Percentiles rank a stretch among this genome's conserved stretches.
phyloP scores from a whole-genome alignment of 2,113 vertebrate species.

The Girardinichthys multiradiatus region DNA sequence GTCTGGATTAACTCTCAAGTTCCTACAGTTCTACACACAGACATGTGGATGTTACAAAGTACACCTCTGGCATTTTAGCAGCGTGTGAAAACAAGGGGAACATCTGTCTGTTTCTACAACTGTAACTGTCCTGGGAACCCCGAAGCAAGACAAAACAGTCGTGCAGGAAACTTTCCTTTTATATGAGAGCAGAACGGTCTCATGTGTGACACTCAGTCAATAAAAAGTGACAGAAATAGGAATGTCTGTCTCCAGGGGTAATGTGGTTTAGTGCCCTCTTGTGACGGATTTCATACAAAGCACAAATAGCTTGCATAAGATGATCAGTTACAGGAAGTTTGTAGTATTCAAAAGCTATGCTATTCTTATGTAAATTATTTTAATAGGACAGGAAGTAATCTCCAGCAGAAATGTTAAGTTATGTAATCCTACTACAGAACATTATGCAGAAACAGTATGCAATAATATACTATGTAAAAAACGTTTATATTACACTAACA shows the following conservation, averaged over 20 bases:
- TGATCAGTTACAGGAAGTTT: not conserved
- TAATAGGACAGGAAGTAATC: not conserved
- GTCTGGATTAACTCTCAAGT: slow-evolving; percentile 1
- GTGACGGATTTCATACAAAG: slow-evolving; percentile 41
- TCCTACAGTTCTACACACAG: not conserved
- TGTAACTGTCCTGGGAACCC: slow-evolving; percentile 26
- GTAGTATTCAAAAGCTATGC: not conserved
- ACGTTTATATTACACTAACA: not conserved
- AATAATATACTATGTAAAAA: not conserved
- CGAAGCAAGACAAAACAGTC: not conserved
- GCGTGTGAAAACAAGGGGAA: slow-evolving; percentile 34
- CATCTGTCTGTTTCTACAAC: slow-evolving; percentile 56
- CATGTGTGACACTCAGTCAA: slow-evolving; percentile 29
- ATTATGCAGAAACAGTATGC: not conserved
- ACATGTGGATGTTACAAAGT: slow-evolving; percentile 1
- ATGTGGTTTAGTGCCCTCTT: slow-evolving; percentile 48
- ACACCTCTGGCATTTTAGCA: slow-evolving; percentile 28
- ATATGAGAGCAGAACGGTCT: slow-evolving; percentile 20
- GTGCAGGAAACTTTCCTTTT: not conserved
- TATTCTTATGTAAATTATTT: not conserved
- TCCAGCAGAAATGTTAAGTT: not conserved
- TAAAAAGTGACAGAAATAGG: slow-evolving; percentile 12
- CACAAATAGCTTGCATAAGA: not conserved
- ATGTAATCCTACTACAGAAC: not conserved
- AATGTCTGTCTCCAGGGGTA: not conserved